Base-by-base conservation (phyloP, 1,140 invertebrate genomes). In the Drosophila littoralis region DNA sequence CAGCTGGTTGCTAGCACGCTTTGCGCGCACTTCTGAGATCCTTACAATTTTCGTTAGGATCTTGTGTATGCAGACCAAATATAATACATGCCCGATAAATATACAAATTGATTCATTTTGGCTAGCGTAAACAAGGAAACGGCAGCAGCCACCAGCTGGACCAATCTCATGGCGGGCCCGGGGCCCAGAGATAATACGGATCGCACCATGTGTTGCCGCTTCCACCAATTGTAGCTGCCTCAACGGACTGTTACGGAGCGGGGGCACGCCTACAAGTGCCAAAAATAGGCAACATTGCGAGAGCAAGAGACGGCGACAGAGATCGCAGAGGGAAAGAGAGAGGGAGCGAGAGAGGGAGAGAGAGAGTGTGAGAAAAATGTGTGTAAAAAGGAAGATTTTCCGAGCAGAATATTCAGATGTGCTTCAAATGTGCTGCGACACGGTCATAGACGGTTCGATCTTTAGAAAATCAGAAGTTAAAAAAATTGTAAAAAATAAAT, bases 131-230 rank as follows among this genome's bases (percentile, higher is more conserved):
- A 61, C 57, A 68, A 32, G 38, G 43, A 35, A 38, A 45, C 13
- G 22, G 46, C 38, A 46, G 50, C 63, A 36, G 60, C 45, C 32
- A 17, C 45, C 55, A 79, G 76, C 78, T 74, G 83, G 69, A 81
- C 83, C 83, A 86, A 86, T 86, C 76, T 88, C 45, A 67, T 82
- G 81, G 32, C 65, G 43, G 55, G 17, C 65, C 43, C 22, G 58
- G 4, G 15, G 35, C 57, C 10, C 55, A 68, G 67, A 68, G 80
- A 72, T 65, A 68, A 70, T 63, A 51, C 36, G 77, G 76, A 89
- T 88, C 85, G n/a, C 81, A 88, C 81, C 84, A 88, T 88, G 77
- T 88, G 84, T 75, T 74, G 54, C 42, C 48, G 67, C 59, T 64
- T 90, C 83, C 76, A 81, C 83, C 83, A 88, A 88, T 88, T 83